These are phyloP conservation scores for Trypoxylus dichotomus DNA, from an alignment of 1,140 invertebrate genomes.

Conservation along the genomic window DNA sequence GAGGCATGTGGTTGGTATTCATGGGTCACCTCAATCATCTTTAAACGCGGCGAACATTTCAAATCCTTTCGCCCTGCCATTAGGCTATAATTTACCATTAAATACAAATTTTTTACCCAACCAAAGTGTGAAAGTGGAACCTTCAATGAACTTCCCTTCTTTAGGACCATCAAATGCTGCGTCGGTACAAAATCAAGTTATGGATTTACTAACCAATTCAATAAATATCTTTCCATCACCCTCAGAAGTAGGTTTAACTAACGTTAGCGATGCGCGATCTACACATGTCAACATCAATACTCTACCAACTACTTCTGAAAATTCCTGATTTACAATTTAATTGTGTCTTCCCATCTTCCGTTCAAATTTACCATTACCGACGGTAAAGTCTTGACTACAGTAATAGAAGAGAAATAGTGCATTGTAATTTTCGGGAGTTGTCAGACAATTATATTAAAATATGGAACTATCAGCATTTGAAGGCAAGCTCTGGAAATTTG, in stretches of 20 bases:
- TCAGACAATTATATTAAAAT: too few relatives aligned
- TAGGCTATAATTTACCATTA: not conserved
- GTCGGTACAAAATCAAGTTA: not conserved
- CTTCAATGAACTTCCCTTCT: not conserved
- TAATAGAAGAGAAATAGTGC: not conserved
- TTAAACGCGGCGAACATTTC: constrained; percentile 53
- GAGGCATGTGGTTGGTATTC: constrained; percentile 54
- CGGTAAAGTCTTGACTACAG: not conserved
- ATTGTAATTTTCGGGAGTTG: too few relatives aligned
- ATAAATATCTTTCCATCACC: not conserved
- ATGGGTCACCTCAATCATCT: constrained; percentile 53
- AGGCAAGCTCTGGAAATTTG: too few relatives aligned
- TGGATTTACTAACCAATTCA: not conserved
- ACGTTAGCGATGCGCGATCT: not conserved
- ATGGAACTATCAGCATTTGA: too few relatives aligned
- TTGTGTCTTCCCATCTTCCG: not conserved
- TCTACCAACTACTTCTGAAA: not conserved
- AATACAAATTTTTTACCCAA: not conserved
- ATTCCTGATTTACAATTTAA: not conserved
- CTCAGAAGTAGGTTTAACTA: not conserved
- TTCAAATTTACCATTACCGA: not conserved
- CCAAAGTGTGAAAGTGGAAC: not conserved
- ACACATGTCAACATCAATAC: not conserved
- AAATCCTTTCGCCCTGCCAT: not conserved
- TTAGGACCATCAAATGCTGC: not conserved